Evolutionary conservation across 2,797 vertebrate genomes (phyloP).

Genomic region (Neosilurus hyrtlii): DNA sequence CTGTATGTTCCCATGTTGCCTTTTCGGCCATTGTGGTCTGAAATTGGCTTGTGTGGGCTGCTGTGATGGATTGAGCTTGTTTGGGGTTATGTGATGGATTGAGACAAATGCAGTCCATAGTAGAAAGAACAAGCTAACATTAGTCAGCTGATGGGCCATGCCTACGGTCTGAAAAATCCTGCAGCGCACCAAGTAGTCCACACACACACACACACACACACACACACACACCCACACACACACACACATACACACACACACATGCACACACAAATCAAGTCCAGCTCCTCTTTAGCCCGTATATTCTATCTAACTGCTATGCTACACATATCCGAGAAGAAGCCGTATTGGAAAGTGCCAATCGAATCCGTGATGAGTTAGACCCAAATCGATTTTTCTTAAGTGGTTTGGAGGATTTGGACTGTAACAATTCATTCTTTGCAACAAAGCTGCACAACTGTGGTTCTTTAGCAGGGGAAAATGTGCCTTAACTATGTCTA

Average conservation of each 20-base stretch:
- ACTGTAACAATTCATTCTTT: constrained; percentile 19
- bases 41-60: constrained; percentile 57
- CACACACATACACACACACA: constrained; percentile 31
- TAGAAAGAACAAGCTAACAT: constrained; percentile 47
- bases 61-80: constrained; percentile 62
- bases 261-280: neutral
- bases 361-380: constrained; percentile 24
- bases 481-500: constrained; percentile 37
- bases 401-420: constrained; percentile 35
- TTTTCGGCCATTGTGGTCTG: constrained; percentile 53
- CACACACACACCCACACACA: constrained; percentile 16
- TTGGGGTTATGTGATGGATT: constrained; percentile 64
- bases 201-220: constrained; percentile 23
- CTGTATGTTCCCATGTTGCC: neutral
- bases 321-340: neutral
- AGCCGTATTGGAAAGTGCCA: constrained; percentile 20
- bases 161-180: constrained; percentile 33
- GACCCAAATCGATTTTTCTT: constrained; percentile 36
- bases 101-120: constrained; percentile 37
- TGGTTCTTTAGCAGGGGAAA: constrained; percentile 5
- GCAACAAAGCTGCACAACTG: constrained; percentile 13
- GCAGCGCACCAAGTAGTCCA: constrained; percentile 15
- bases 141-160: constrained; percentile 68
- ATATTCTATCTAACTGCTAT: constrained; percentile 11
- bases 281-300: neutral